phyloP scores from a whole-genome alignment of 2,888 invertebrate species.

The Cryptocheilus praepositus region DNA sequence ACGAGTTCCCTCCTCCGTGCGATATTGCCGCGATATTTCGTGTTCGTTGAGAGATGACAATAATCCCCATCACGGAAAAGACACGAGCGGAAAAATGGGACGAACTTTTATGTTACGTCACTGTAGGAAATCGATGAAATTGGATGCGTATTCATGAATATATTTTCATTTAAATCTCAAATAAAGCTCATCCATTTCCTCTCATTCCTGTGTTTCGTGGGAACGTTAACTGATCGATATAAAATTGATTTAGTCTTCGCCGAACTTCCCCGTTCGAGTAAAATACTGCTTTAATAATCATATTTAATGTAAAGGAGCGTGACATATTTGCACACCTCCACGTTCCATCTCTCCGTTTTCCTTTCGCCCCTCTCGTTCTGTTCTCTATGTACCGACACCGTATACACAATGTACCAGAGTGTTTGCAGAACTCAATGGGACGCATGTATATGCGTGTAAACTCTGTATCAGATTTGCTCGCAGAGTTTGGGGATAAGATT shows the following conservation, averaged over 20 bases:
- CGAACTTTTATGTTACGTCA: no score
- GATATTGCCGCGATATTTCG: no score
- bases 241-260: no score
- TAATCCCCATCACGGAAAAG: neutral
- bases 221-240: no score
- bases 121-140: neutral
- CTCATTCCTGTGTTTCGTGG: no score
- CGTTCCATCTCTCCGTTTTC: neutral
- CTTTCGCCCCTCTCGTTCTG: slow-evolving; percentile 3
- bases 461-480: slow-evolving; percentile 55
- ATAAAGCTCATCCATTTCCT: no score
- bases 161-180: slow-evolving; percentile 36
- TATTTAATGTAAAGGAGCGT: neutral
- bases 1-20: neutral
- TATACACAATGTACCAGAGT: slow-evolving; percentile 23
- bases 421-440: slow-evolving; percentile 25
- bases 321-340: neutral
- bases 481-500: slow-evolving; percentile 51
- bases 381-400: slow-evolving; percentile 1
- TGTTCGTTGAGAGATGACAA: neutral
- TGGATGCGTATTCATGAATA: slow-evolving; percentile 34
- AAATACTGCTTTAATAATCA: neutral
- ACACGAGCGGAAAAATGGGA: neutral
- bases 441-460: slow-evolving; percentile 46
- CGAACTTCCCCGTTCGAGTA: no score